A percentile compares a stretch with the other conserved stretches of the same genome.
These are phyloP conservation scores for Tylochromis polylepis DNA, from an alignment of 2,113 vertebrate species.

Conservation along the genomic window DNA sequence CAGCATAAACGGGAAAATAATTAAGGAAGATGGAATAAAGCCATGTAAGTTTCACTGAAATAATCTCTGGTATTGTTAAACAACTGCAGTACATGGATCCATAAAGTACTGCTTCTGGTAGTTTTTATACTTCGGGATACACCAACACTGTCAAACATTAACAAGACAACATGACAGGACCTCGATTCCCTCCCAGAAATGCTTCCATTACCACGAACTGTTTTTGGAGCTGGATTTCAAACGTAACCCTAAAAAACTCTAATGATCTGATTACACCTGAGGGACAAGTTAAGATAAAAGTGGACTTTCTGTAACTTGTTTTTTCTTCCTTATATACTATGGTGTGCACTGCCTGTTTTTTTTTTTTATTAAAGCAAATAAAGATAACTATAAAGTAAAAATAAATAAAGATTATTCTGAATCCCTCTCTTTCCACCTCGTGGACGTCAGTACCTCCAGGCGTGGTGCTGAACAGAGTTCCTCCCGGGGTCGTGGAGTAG, in stretches of 20 bases:
- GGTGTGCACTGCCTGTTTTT: background rate
- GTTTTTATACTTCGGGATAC: background rate
- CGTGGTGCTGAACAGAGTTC: slow-evolving; percentile 89
- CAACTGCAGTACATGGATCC: background rate
- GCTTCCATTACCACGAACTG: background rate
- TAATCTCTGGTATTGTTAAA: background rate
- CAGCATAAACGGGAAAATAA: background rate
- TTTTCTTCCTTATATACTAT: background rate
- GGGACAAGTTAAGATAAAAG: too few relatives aligned
- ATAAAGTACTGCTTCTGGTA: background rate
- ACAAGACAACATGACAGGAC: background rate
- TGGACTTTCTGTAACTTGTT: background rate
- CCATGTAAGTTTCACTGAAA: background rate
- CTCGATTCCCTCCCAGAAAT: background rate
- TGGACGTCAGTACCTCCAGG: slow-evolving; percentile 78
- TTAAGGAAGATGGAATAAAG: background rate
- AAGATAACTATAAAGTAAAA: background rate
- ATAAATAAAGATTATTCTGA: background rate
- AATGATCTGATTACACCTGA: too few relatives aligned
- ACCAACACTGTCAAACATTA: slow-evolving; percentile 10
- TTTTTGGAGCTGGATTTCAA: background rate
- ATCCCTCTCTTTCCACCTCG: background rate
- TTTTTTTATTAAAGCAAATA: background rate
- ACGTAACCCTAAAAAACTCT: background rate
- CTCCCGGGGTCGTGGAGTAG: slow-evolving; percentile 88